These are phyloP conservation scores for Heliconius erato DNA, from an alignment of 2,888 invertebrate species.

Conservation along the genomic window DNA sequence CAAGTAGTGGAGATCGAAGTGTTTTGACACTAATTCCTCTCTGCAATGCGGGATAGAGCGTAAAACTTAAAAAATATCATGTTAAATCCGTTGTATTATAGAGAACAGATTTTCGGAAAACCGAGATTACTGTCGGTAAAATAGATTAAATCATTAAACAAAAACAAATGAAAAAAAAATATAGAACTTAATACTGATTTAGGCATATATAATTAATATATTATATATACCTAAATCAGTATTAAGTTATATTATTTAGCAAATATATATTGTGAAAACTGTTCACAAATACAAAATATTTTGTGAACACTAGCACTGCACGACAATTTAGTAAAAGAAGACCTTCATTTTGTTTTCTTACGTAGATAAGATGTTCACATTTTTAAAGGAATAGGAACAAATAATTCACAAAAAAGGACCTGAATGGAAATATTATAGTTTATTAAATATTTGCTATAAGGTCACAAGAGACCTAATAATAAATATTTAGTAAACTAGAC, in stretches of 20 bases:
- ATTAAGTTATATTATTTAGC: too few relatives aligned
- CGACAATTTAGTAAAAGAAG: neutral
- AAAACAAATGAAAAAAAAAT: neutral
- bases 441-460: neutral
- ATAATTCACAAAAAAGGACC: neutral
- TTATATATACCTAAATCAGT: too few relatives aligned
- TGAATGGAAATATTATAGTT: neutral
- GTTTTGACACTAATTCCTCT: too few relatives aligned
- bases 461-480: neutral
- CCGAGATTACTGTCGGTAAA: too few relatives aligned
- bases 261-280: too few relatives aligned
- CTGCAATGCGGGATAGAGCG: too few relatives aligned
- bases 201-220: too few relatives aligned
- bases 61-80: too few relatives aligned
- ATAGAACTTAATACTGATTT: neutral
- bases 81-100: too few relatives aligned
- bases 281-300: neutral
- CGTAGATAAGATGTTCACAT: neutral
- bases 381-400: slow-evolving; percentile 5
- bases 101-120: too few relatives aligned
- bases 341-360: slow-evolving; percentile 1
- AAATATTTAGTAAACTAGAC: too few relatives aligned
- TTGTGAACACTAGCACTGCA: neutral
- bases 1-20: too few relatives aligned
- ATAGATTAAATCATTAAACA: neutral